A percentile compares a stretch with the other conserved stretches of the same genome.
These are phyloP conservation scores for Diglossa brunneiventris DNA, from an alignment of 2,113 vertebrate species.

Conservation along the genomic window DNA sequence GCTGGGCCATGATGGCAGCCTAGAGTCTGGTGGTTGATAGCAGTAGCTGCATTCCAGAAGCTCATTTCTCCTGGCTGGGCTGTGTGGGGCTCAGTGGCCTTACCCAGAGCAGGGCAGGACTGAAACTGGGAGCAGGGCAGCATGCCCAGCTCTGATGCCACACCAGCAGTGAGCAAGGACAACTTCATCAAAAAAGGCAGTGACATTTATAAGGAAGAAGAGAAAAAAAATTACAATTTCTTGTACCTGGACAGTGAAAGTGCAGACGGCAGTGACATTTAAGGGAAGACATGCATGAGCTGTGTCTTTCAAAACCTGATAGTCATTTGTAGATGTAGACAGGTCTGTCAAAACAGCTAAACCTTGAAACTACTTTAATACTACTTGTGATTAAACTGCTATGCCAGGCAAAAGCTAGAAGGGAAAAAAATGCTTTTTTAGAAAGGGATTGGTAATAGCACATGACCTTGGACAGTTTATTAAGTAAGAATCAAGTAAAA, in stretches of 20 bases:
- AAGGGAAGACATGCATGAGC: background rate
- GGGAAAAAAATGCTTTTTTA: background rate
- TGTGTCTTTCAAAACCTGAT: background rate
- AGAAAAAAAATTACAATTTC: background rate
- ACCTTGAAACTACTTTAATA: background rate
- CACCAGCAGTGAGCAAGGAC: background rate
- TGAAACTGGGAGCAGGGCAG: background rate
- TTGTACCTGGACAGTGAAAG: background rate
- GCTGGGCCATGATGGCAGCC: accelerated
- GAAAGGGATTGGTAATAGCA: background rate
- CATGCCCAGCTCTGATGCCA: background rate
- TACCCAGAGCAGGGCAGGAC: background rate
- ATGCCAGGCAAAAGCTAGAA: background rate
- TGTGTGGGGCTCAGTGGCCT: background rate
- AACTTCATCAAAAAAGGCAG: background rate
- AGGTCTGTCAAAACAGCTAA: background rate
- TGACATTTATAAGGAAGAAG: background rate
- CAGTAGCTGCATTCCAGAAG: background rate
- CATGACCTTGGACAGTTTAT: background rate
- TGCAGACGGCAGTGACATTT: background rate
- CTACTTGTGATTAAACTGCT: background rate
- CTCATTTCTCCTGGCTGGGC: background rate
- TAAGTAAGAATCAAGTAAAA: background rate
- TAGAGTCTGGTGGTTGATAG: background rate
- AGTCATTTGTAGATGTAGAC: background rate